These are phyloP conservation scores for Hesperophylax magnus DNA, from an alignment of 1,140 invertebrate genomes.

Conservation along the genomic window DNA sequence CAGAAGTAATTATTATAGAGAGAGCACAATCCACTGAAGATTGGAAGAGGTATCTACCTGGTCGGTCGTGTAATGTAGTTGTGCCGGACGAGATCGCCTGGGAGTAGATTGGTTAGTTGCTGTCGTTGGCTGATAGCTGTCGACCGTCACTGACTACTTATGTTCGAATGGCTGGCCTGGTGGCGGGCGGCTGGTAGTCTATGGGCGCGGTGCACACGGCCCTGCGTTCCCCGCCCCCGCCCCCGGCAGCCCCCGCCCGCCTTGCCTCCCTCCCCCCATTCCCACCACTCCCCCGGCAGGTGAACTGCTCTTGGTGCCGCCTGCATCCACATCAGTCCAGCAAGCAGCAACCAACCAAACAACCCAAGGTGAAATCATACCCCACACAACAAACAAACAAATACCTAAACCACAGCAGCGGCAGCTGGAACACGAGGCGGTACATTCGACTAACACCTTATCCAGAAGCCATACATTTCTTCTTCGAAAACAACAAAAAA, in stretches of 20 bases:
- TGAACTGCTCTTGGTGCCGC: conserved; percentile 36
- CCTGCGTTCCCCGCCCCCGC: conserved; percentile 58
- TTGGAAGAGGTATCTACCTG: conserved; percentile 62
- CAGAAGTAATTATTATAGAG: too few species aligned
- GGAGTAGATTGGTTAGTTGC: conserved; percentile 65
- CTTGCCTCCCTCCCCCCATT: conserved; percentile 49
- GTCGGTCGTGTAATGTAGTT: conserved; percentile 69
- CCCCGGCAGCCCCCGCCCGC: conserved; percentile 61
- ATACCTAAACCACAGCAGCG: background rate
- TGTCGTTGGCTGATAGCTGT: conserved; percentile 62
- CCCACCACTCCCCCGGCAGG: conserved; percentile 49
- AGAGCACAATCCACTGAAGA: background rate
- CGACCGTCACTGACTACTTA: conserved; percentile 66
- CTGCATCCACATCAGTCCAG: conserved; percentile 24
- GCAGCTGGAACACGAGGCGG: too few species aligned
- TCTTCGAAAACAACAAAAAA: too few species aligned
- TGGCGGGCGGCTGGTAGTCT: conserved; percentile 67
- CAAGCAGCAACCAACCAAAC: background rate
- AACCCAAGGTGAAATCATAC: background rate
- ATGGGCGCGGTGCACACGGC: conserved; percentile 70
- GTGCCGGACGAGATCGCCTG: conserved; percentile 40
- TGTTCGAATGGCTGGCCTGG: conserved; percentile 70
- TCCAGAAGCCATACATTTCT: too few species aligned
- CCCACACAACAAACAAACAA: background rate
- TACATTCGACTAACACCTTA: too few species aligned